phyloP scores from a whole-genome alignment of 2,888 invertebrate genomes.

The Thymelicus lineola region DNA sequence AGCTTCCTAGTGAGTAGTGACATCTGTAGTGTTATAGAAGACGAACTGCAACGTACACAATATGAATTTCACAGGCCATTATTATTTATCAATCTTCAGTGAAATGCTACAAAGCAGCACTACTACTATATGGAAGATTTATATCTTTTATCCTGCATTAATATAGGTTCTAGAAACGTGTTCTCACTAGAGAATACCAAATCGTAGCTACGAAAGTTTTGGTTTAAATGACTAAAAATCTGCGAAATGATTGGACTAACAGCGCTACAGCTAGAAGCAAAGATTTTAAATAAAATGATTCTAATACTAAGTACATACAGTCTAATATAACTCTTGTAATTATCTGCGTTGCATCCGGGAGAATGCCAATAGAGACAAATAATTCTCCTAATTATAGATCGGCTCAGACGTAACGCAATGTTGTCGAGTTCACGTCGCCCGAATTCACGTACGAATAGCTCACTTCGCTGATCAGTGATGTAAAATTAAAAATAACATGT shows the following conservation, averaged over 20 bases:
- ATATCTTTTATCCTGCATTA: not conserved
- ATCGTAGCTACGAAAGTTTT: no score
- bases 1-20: no score
- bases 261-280: not conserved
- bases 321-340: conserved; percentile 10
- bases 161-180: no score
- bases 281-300: not conserved
- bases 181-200: no score
- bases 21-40: no score
- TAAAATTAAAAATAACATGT: conserved; percentile 14
- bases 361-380: conserved; percentile 36
- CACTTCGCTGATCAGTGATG: conserved; percentile 11
- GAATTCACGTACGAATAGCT: conserved; percentile 7
- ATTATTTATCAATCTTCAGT: no score
- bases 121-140: no score
- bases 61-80: no score
- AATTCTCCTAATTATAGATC: conserved; percentile 33
- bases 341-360: conserved; percentile 37
- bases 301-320: not conserved
- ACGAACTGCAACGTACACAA: no score
- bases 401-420: conserved; percentile 42
- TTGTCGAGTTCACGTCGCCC: conserved; percentile 47
- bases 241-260: no score
- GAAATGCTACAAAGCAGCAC: no score
- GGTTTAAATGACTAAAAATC: no score